Evolutionary conservation across 2,113 vertebrate species (phyloP), one percentile per base, ranked within the genome.

Genomic region (Pelodiscus sinensis): DNA sequence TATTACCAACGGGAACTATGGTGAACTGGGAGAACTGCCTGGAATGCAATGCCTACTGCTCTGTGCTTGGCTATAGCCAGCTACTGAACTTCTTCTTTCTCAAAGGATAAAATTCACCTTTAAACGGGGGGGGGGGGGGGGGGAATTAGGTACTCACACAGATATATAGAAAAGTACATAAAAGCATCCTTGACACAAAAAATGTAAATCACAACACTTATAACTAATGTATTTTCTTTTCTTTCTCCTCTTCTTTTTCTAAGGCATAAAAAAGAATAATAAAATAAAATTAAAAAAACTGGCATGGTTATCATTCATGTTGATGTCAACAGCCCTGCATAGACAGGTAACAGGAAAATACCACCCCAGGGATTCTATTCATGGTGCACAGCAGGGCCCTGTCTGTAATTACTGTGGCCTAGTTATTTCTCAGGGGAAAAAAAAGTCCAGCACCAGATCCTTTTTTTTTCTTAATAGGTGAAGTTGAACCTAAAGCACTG

Each of bases 401-500:
- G 84, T 88, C 96, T 97, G 97, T 97, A 97, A 98, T 98, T 98
- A 97, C 97, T 83, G 29, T 96, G 97, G 97, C 98, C 98, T 98
- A 98, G 97, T 98, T 98, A 98, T 97, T 98, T 97, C 97, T 97
- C 95, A 79, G 84, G 81, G 94, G 44, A 44, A 44, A 92, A 95
- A 97, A 97, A 97, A 97, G 98, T 98, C 98, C 97, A 96, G 95
- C 94, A 97, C 96, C 93, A 96, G 81, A 97, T 97, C 96, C 82
- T 81, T 97, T 97, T 94, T 97, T 94, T 90, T 97, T 97, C 94
- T 98, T 98, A 98, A 98, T 98, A 98, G 98, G 98, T 98, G 98
- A 98, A 98, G 98, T 98, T 98, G 98, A 98, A 98, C 97, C 97
- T 98, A 98, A 98, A 98, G 98, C 98, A 98, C 98, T 98, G 97